phyloP scores from a whole-genome alignment of 2,888 invertebrate species.

The Neoitamus cyanurus region DNA sequence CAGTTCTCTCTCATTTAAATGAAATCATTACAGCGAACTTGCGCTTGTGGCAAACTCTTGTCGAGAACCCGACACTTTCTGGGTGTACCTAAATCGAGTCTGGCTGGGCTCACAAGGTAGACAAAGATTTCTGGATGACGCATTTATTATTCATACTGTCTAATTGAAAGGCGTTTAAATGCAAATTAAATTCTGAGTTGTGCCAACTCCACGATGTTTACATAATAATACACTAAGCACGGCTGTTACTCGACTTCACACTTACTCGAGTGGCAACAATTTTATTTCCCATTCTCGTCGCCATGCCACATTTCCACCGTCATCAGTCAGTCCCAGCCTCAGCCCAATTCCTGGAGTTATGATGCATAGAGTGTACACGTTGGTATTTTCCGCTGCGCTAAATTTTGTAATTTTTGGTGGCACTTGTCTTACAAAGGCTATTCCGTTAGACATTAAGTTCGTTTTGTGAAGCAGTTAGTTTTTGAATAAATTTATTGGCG shows the following conservation, averaged over 20 bases:
- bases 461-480: no score
- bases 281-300: slow-evolving; percentile 9
- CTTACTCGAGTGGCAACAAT: slow-evolving; percentile 22
- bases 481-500: no score
- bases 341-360: not conserved
- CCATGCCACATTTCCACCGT: not conserved
- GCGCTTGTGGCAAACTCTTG: not conserved
- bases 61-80: not conserved
- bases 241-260: slow-evolving; percentile 11
- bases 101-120: not conserved
- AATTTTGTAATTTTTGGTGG: no score
- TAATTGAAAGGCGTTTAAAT: slow-evolving; percentile 41
- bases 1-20: not conserved
- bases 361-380: no score
- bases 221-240: slow-evolving; percentile 20
- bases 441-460: no score
- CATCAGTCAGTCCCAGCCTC: not conserved
- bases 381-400: no score
- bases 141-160: slow-evolving; percentile 37
- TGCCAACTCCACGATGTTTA: slow-evolving; percentile 31
- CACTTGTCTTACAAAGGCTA: no score
- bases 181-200: slow-evolving; percentile 30
- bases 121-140: slow-evolving; percentile 28
- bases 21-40: not conserved
- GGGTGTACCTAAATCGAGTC: not conserved